phyloP scores from a whole-genome alignment of 2,113 vertebrate species.

The Notarius quadriscutis region DNA sequence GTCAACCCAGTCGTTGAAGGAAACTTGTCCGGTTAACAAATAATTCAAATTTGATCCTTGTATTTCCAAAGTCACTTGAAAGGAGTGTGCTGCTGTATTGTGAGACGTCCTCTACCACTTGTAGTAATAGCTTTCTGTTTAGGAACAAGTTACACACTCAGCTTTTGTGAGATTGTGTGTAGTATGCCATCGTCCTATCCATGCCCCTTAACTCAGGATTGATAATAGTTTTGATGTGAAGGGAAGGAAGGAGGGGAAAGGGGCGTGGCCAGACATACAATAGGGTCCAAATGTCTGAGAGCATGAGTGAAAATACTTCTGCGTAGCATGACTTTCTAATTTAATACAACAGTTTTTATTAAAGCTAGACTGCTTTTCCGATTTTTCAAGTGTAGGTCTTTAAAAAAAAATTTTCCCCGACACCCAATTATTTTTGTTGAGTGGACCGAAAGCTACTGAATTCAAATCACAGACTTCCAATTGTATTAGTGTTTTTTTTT shows the following conservation, averaged over 20 bases:
- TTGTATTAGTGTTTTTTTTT: too few relatives aligned
- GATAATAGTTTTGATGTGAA: background rate
- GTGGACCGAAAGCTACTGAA: too few relatives aligned
- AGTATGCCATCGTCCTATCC: background rate
- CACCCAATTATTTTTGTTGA: too few relatives aligned
- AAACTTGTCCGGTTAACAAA: background rate
- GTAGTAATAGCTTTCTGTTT: background rate
- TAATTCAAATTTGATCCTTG: background rate
- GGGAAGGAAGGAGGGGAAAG: background rate
- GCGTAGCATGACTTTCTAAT: background rate
- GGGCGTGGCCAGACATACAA: background rate
- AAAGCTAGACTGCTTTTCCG: too few relatives aligned
- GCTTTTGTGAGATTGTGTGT: background rate
- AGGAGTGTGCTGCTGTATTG: background rate
- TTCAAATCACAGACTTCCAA: too few relatives aligned
- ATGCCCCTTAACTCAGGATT: background rate
- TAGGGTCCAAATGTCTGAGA: background rate
- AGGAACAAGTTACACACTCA: background rate
- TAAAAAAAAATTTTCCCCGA: too few relatives aligned
- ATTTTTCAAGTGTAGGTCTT: too few relatives aligned
- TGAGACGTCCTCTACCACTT: background rate
- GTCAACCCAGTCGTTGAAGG: background rate
- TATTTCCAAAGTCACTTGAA: too few relatives aligned
- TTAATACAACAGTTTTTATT: background rate
- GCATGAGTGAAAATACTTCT: background rate